These are phyloP conservation scores for Cataglyphis albicans DNA, from an alignment of 2,888 invertebrate genomes.

Conservation along the genomic window DNA sequence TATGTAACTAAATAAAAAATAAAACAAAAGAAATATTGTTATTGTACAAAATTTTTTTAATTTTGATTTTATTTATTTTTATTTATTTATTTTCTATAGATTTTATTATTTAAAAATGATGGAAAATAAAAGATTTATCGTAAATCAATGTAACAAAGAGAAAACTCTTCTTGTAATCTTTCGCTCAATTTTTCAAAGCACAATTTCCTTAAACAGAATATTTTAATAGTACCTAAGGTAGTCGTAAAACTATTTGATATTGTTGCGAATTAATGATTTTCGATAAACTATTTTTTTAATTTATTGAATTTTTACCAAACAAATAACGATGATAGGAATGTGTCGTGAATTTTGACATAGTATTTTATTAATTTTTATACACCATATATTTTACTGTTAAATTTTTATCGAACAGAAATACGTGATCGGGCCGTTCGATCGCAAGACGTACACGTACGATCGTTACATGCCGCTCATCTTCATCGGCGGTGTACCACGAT, in stretches of 20 bases:
- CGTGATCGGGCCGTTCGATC: conserved; percentile 88
- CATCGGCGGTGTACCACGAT: conserved; percentile 98
- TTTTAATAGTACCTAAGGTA: neutral
- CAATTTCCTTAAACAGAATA: neutral
- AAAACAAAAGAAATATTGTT: neutral
- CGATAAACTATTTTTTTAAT: neutral
- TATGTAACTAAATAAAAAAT: conserved; percentile 36
- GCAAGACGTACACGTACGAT: conserved; percentile 91
- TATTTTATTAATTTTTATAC: neutral
- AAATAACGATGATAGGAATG: neutral
- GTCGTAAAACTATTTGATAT: neutral
- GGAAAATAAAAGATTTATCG: neutral
- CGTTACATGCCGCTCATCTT: conserved; percentile 97
- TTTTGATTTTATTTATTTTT: too few species aligned
- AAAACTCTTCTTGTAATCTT: neutral
- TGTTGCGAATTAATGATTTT: conserved; percentile 21
- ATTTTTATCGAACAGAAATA: conserved; percentile 87
- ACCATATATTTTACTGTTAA: neutral
- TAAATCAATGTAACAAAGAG: neutral
- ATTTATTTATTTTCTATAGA: too few species aligned
- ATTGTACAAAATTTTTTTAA: neutral
- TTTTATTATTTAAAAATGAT: neutral
- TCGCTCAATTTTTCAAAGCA: neutral
- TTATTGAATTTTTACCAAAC: neutral
- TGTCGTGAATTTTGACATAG: neutral